Conservation (phyloP, 2,888 invertebrate species). For the Thera britannica region DNA sequence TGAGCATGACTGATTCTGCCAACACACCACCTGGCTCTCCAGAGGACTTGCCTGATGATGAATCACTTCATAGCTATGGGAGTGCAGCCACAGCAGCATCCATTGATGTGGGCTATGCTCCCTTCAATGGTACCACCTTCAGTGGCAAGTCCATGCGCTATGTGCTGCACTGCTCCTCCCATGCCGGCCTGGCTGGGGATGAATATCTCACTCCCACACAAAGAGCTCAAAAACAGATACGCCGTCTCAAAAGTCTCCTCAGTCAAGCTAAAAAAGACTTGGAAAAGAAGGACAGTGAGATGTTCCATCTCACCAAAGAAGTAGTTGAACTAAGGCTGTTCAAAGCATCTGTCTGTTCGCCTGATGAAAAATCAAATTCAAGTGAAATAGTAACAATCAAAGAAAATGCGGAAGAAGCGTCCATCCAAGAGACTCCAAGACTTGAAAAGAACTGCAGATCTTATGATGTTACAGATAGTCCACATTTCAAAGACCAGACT, state of each 20-base stretch:
- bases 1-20: conserved; percentile 78
- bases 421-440: conserved; percentile 67
- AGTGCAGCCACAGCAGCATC: conserved; percentile 92
- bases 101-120: conserved; percentile 93
- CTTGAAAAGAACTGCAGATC: conserved; percentile 70
- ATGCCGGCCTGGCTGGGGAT: conserved; percentile 90
- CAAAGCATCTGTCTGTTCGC: conserved; percentile 91
- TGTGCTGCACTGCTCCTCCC: conserved; percentile 93
- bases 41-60: conserved; percentile 89
- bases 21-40: conserved; percentile 87
- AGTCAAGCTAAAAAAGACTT: conserved; percentile 90
- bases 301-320: conserved; percentile 90
- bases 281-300: conserved; percentile 93
- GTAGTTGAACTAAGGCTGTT: conserved; percentile 92
- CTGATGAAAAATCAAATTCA: conserved; percentile 92
- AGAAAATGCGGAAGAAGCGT: conserved; percentile 85
- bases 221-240: conserved; percentile 91
- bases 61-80: conserved; percentile 91
- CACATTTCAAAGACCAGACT: conserved; percentile 76
- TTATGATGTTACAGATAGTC: conserved; percentile 78
- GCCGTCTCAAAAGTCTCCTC: conserved; percentile 89
- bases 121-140: conserved; percentile 89
- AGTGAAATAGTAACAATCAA: conserved; percentile 90
- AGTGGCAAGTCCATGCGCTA: conserved; percentile 90
- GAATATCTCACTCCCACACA: conserved; percentile 96